Evolutionary conservation across 2,888 invertebrate genomes (phyloP).

Genomic region (Eristalis tenax): DNA sequence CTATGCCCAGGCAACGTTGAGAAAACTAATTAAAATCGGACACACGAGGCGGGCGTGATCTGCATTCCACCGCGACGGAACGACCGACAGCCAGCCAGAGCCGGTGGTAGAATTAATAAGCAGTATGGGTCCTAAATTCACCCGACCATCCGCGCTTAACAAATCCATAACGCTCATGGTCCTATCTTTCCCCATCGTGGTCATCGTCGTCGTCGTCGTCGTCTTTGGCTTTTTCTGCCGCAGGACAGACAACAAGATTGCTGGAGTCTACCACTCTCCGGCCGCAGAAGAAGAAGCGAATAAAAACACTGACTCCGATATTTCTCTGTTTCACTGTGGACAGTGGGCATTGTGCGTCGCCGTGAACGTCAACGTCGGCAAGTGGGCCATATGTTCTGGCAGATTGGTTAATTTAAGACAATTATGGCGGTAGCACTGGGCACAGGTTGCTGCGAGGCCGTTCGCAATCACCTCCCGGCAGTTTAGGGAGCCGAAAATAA

Average conservation of each 20-base stretch:
- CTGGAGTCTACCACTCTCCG: constrained; percentile 52
- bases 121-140: constrained; percentile 64
- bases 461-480: constrained; percentile 68
- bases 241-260: constrained; percentile 81
- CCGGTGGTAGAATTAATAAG: constrained; percentile 67
- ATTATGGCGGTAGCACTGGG: constrained; percentile 72
- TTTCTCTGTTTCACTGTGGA: background rate
- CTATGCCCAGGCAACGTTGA: constrained; percentile 33
- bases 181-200: background rate
- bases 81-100: constrained; percentile 52
- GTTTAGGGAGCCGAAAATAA: constrained; percentile 51
- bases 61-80: constrained; percentile 65
- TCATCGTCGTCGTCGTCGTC: constrained; percentile 47
- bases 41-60: constrained; percentile 72
- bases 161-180: constrained; percentile 78
- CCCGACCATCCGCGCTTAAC: constrained; percentile 64
- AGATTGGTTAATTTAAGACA: constrained; percentile 73
- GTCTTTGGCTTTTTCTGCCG: constrained; percentile 80
- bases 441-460: constrained; percentile 67
- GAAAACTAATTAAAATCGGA: constrained; percentile 72
- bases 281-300: background rate
- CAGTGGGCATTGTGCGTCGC: constrained; percentile 17
- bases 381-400: constrained; percentile 61
- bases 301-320: constrained; percentile 31
- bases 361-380: background rate